Conservation (phyloP, 2,888 invertebrate species). For the Pyrochroa serraticornis region DNA sequence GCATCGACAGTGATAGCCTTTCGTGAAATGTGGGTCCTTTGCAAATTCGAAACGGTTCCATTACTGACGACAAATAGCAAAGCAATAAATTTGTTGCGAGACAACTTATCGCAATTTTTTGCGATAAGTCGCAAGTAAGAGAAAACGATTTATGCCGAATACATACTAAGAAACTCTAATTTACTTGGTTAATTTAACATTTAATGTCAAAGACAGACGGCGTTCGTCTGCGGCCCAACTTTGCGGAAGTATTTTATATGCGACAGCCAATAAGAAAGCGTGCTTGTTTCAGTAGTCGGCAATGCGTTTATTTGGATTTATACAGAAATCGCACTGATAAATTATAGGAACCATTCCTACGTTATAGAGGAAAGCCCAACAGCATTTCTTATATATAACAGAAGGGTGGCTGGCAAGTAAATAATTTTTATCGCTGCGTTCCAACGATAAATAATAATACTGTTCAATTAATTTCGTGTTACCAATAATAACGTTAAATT, state of each 20-base stretch:
- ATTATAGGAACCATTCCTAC: conserved; percentile 35
- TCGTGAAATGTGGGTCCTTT: too few relatives aligned
- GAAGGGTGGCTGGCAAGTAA: not conserved
- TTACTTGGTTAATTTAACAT: conserved; percentile 54
- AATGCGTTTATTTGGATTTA: conserved; percentile 42
- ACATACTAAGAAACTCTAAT: conserved; percentile 54
- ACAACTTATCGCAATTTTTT: not conserved
- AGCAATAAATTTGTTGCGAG: too few relatives aligned
- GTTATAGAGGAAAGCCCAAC: conserved; percentile 21
- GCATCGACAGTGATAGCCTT: too few relatives aligned
- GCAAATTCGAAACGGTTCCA: too few relatives aligned
- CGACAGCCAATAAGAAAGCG: conserved; percentile 46
- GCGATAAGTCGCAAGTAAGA: conserved; percentile 1
- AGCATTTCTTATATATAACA: not conserved
- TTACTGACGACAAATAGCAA: too few relatives aligned
- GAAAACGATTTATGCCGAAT: conserved; percentile 48
- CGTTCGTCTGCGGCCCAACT: conserved; percentile 49
- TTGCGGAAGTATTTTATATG: conserved; percentile 50
- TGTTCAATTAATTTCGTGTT: conserved; percentile 14
- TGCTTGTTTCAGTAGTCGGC: conserved; percentile 38
- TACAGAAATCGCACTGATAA: conserved; percentile 40
- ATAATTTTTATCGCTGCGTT: conserved; percentile 14
- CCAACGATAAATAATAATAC: conserved; percentile 3
- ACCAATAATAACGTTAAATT: not conserved
- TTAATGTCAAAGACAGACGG: conserved; percentile 52